Conservation (phyloP, 2,797 vertebrate genomes). For the Diceros bicornis region DNA sequence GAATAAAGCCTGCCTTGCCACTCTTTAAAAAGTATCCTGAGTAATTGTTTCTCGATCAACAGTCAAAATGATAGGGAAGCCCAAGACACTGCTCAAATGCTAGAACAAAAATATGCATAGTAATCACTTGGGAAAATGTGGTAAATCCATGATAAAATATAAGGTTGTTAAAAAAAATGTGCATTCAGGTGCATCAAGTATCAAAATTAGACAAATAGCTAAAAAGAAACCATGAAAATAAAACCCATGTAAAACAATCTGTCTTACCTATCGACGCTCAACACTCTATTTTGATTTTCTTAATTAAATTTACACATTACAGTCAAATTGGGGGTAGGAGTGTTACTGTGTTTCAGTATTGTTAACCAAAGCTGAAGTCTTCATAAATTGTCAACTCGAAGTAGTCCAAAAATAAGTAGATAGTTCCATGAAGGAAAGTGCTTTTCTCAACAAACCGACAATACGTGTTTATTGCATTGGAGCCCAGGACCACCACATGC, state of each 20-base stretch:
- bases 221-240: slow-evolving; percentile 34
- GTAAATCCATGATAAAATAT: not conserved
- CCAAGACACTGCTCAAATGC: not conserved
- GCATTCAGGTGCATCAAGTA: not conserved
- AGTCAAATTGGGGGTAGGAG: not conserved
- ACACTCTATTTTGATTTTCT: slow-evolving; percentile 36
- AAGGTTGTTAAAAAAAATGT: not conserved
- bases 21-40: not conserved
- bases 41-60: not conserved
- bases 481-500: slow-evolving; percentile 83
- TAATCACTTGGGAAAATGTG: not conserved
- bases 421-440: slow-evolving; percentile 56
- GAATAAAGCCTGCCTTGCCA: not conserved
- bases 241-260: slow-evolving; percentile 25
- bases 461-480: slow-evolving; percentile 83
- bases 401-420: slow-evolving; percentile 52
- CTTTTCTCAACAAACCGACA: slow-evolving; percentile 82
- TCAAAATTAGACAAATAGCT: slow-evolving; percentile 35
- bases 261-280: not conserved
- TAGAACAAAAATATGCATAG: not conserved
- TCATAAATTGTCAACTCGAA: slow-evolving; percentile 48
- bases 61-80: not conserved
- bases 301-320: slow-evolving; percentile 41
- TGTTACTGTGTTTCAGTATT: slow-evolving; percentile 50
- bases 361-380: slow-evolving; percentile 70